These are phyloP conservation scores for Drosophila pseudoobscura DNA, from an alignment of 1,140 invertebrate species.

Conservation along the genomic window DNA sequence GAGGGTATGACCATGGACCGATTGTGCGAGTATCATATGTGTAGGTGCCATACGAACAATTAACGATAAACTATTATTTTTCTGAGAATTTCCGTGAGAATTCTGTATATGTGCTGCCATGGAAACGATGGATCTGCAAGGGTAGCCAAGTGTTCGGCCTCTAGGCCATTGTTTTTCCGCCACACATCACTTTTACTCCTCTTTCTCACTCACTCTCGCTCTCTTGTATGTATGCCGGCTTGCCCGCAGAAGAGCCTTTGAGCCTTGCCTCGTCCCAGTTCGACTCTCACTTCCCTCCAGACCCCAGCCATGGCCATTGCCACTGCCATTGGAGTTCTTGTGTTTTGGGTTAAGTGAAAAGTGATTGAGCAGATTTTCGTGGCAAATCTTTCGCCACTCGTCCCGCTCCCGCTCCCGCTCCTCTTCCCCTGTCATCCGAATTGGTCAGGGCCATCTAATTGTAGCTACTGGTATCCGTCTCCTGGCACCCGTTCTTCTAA, in stretches of 20 bases:
- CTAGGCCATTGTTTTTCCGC: slow-evolving; percentile 3
- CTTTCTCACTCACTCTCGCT: slow-evolving; percentile 11
- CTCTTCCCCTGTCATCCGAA: too few relatives aligned
- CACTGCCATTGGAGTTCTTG: slow-evolving; percentile 72
- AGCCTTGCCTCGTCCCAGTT: slow-evolving; percentile 24
- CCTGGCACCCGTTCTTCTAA: too few relatives aligned
- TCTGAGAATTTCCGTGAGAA: too few relatives aligned
- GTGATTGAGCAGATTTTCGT: slow-evolving; percentile 81
- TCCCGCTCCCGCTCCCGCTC: slow-evolving; percentile 8
- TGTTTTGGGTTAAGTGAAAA: slow-evolving; percentile 80
- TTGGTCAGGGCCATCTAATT: too few relatives aligned
- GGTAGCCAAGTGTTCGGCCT: too few relatives aligned
- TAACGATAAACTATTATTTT: neutral
- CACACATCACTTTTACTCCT: slow-evolving; percentile 45
- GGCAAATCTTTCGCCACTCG: slow-evolving; percentile 73
- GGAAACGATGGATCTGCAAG: too few relatives aligned
- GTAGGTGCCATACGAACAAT: too few relatives aligned
- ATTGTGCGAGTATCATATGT: neutral
- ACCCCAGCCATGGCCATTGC: slow-evolving; percentile 51
- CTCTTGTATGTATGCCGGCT: slow-evolving; percentile 1
- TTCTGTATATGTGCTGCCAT: neutral
- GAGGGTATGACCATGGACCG: neutral
- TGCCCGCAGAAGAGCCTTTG: slow-evolving; percentile 16
- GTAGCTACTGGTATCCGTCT: too few relatives aligned
- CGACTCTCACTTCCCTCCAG: neutral